Base-by-base conservation (phyloP, 2,113 vertebrate genomes). In the Callaeas wilsoni region DNA sequence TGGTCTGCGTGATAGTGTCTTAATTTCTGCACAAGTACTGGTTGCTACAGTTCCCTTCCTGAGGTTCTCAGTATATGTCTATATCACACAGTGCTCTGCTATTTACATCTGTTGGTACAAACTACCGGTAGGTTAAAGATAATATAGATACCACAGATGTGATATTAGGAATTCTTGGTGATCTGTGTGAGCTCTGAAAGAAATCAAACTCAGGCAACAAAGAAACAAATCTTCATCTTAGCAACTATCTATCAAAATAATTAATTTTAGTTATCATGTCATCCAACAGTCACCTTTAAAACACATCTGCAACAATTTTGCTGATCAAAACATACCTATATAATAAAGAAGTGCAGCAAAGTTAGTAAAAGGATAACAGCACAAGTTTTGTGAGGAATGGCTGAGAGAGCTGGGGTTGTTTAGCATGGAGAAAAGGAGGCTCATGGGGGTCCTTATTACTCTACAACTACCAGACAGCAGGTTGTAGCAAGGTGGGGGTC, bases 81-180 rank as follows among this genome's bases (percentile, higher is more conserved):
- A 1, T 9, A 47, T 42, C 3, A 4, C n/a, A 64, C 6, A 37
- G 14, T 8, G 7, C 26, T 49, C 41, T 47, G 16, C 14, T 13
- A 8, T 68, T 80, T 53, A n/a, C 30, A 6, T 13, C 33, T 25
- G 20, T 29, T 75, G 49, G 13, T 46, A 20, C 12, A 63, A 79
- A 49, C 6, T 41, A 13, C 26, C 11, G 37, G 15, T 11, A 53
- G 33, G 4, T 18, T 70, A 75, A 67, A 57, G 37, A 29, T 33
- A 10, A 57, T 19, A 35, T 6, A 74, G 14, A 17, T 39, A 17
- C 7, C 4, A 12, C 0, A 4, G 32, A 37, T 23, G 8, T 4
- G 3, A 16, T 32, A 37, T 68, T 44, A 32, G 9, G 27, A 68
- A 52, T 42, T 52, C 46, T 57, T 22, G 35, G 22, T 41, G 32